A percentile compares a stretch with the other conserved stretches of the same genome.
phyloP scores from a whole-genome alignment of 2,888 invertebrate species.

The Cyclophora punctaria region DNA sequence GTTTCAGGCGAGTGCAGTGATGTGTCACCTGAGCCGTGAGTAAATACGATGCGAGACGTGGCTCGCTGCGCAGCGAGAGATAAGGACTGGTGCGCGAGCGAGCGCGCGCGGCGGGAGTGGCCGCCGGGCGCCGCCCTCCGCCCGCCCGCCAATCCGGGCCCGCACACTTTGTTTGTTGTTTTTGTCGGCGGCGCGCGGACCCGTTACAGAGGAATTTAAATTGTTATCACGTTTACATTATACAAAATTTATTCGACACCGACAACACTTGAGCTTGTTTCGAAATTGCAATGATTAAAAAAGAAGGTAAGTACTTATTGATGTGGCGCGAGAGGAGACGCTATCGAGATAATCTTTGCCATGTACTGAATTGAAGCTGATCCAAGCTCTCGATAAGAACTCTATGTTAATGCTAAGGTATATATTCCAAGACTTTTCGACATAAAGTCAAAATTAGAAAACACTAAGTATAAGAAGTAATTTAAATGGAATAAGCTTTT shows the following conservation, averaged over 20 bases:
- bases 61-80: conserved; percentile 58
- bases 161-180: conserved; percentile 68
- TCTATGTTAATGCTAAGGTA: no score
- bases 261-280: conserved; percentile 73
- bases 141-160: conserved; percentile 46
- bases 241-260: conserved; percentile 75
- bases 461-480: no score
- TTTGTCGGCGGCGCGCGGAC: conserved; percentile 64
- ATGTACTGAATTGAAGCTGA: conserved; percentile 4
- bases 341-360: conserved; percentile 30
- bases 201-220: conserved; percentile 75
- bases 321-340: conserved; percentile 44
- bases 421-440: no score
- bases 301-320: conserved; percentile 57
- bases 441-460: no score
- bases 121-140: conserved; percentile 41
- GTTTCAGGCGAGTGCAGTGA: conserved; percentile 19
- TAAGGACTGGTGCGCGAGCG: conserved; percentile 72
- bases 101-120: conserved; percentile 51
- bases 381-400: no score
- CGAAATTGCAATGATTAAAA: conserved; percentile 75
- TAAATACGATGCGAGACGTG: conserved; percentile 54
- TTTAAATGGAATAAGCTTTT: no score
- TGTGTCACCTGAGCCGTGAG: conserved; percentile 35
- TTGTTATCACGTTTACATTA: conserved; percentile 76